Evolutionary conservation across 2,888 invertebrate genomes (phyloP), one percentile per base, ranked within the genome.

Genomic region (Therioaphis trifolii): DNA sequence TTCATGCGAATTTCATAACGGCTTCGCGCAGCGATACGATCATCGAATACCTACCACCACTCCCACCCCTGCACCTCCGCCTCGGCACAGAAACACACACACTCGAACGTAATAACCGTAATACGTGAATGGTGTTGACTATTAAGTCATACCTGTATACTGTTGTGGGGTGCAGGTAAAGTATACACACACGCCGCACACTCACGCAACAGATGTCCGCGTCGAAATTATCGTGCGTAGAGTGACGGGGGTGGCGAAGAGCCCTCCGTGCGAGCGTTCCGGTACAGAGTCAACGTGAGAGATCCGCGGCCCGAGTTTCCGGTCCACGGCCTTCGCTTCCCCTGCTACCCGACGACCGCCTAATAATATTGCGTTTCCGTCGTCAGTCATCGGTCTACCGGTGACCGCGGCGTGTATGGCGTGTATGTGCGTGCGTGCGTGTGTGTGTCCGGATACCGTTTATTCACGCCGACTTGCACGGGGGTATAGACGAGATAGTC

Each of bases 201-300:
- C 7, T 35, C 7, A 35, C 35, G 35, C 35, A 35, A 35, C 35
- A 35, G 35, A 35, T 35, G 35, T 35, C 35, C 35, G 18, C 35
- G 63, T 18, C 24, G 29, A 3, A 4, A 52, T 18, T 2, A 18
- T 52, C 4, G 27, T 61, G 0, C 27, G 7, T 4, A 5, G 1
- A 40, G 58, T 15, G 29, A 11, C 0, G n/a, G 55, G 4, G 52
- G 35, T 7, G 52, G 2, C 18, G 35, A 9, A 27, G 4, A 27
- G 15, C 27, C 29, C n/a, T n/a, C n/a, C 61, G 27, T 27, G 24
- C 40, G 12, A 46, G n/a, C 82, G 82, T 82, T 74, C 74, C 82
- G 82, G 82, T 82, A 5, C 63, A 35, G 82, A 74, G 74, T 82
- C 82, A 82, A 74, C 82, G 82, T 82, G 82, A 82, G 82, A 82